phyloP scores from a whole-genome alignment of 2,797 vertebrate genomes.

The Pangasius sanitwongsei region DNA sequence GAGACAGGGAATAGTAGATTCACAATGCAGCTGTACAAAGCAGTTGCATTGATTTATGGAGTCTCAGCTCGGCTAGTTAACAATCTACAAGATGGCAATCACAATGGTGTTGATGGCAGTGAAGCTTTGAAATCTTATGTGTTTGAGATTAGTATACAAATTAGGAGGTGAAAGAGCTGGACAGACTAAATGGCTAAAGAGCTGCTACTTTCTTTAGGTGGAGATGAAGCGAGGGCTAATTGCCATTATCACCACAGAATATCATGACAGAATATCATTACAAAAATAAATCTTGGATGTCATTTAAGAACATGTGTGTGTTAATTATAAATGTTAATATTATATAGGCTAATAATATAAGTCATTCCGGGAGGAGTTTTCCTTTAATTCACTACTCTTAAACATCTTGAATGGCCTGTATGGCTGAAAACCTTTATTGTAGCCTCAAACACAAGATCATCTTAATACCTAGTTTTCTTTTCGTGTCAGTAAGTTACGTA shows the following conservation, averaged over 20 bases:
- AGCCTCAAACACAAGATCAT: not conserved
- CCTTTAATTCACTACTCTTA: not conserved
- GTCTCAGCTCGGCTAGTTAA: not conserved
- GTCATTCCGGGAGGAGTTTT: not conserved
- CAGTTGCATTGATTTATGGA: not conserved
- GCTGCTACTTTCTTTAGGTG: not conserved
- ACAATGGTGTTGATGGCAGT: not conserved
- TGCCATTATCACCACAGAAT: not conserved
- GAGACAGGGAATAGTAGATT: not conserved
- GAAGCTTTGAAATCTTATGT: not conserved
- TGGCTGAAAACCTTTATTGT: not conserved
- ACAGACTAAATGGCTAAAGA: not conserved
- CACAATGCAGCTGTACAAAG: not conserved
- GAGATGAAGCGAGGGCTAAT: not conserved
- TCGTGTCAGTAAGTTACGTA: not conserved
- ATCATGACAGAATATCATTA: not conserved
- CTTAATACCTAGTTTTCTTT: not conserved
- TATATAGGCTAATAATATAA: not conserved
- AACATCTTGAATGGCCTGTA: not conserved
- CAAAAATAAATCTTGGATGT: not conserved
- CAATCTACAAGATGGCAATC: not conserved
- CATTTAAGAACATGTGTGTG: not conserved
- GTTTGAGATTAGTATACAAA: not conserved
- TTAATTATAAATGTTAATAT: not conserved
- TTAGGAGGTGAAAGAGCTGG: not conserved